These are phyloP conservation scores for Synodontis membranacea DNA, from an alignment of 2,113 vertebrate species.

Conservation along the genomic window DNA sequence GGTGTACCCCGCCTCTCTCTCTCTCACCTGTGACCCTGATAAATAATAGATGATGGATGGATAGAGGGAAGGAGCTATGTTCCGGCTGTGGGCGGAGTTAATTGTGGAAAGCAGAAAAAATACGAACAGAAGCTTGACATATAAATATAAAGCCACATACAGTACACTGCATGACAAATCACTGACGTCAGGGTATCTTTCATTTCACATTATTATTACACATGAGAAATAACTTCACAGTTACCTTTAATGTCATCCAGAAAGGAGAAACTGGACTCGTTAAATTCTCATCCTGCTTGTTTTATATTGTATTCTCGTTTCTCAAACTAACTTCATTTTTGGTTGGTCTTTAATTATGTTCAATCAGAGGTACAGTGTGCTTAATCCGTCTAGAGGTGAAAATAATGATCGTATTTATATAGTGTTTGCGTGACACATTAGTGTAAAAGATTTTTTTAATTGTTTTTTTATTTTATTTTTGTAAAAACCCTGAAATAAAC, in stretches of 20 bases:
- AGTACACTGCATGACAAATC: not conserved
- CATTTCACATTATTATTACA: not conserved
- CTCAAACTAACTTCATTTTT: not conserved
- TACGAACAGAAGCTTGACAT: not conserved
- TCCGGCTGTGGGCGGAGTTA: too few relatives aligned
- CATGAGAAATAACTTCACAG: not conserved
- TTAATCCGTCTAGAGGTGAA: slow-evolving; percentile 16
- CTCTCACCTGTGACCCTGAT: too few relatives aligned
- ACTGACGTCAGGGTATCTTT: not conserved
- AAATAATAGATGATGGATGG: too few relatives aligned
- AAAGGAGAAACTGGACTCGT: not conserved
- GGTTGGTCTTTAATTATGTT: slow-evolving; percentile 20
- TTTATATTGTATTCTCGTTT: too few relatives aligned
- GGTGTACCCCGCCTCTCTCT: too few relatives aligned
- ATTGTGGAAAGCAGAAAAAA: not conserved
- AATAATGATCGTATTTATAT: slow-evolving; percentile 38
- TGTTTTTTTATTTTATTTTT: slow-evolving; percentile 31
- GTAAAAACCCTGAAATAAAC: slow-evolving; percentile 44
- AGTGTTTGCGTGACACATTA: not conserved
- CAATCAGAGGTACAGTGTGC: not conserved
- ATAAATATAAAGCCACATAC: not conserved
- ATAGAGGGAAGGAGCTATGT: not conserved
- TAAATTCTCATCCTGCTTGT: not conserved
- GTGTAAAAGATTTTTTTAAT: not conserved
- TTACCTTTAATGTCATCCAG: not conserved